These are phyloP conservation scores for Leptobrachium ailaonicum DNA, from an alignment of 2,113 vertebrate genomes.

Conservation along the genomic window DNA sequence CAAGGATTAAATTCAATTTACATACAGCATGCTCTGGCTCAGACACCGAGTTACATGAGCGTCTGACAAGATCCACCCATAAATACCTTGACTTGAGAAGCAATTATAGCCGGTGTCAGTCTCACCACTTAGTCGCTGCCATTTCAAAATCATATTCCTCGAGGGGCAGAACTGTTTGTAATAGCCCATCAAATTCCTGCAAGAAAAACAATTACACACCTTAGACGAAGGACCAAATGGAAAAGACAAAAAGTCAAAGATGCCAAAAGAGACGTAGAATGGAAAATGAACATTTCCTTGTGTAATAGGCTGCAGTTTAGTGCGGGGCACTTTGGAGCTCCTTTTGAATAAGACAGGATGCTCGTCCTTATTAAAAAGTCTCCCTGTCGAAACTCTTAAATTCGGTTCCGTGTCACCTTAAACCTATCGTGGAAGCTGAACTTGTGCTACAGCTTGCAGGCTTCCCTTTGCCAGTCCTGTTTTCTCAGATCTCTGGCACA, in stretches of 20 bases:
- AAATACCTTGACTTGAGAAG: slow-evolving; percentile 19
- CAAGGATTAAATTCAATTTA: slow-evolving; percentile 36
- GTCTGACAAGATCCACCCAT: slow-evolving; percentile 15
- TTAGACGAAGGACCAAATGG: slow-evolving; percentile 19
- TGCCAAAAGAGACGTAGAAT: background rate
- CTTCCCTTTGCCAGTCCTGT: no score
- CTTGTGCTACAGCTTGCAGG: no score
- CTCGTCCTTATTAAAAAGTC: background rate
- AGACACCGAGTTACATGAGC: background rate
- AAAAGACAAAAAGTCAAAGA: background rate
- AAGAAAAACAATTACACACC: slow-evolving; percentile 29
- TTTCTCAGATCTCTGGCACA: no score
- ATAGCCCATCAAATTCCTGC: slow-evolving; percentile 18
- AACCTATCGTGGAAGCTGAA: no score
- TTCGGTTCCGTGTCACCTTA: no score
- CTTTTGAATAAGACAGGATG: background rate
- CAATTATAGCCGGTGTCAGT: background rate
- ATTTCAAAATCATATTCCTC: slow-evolving; percentile 6
- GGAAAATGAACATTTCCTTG: slow-evolving; percentile 1
- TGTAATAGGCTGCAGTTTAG: background rate
- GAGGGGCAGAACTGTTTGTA: background rate
- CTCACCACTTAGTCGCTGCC: background rate
- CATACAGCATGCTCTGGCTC: background rate
- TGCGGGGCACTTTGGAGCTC: background rate
- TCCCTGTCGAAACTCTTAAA: no score